Evolutionary conservation across 2,797 vertebrate species (phyloP).

Genomic region (Lacerta bilineata): DNA sequence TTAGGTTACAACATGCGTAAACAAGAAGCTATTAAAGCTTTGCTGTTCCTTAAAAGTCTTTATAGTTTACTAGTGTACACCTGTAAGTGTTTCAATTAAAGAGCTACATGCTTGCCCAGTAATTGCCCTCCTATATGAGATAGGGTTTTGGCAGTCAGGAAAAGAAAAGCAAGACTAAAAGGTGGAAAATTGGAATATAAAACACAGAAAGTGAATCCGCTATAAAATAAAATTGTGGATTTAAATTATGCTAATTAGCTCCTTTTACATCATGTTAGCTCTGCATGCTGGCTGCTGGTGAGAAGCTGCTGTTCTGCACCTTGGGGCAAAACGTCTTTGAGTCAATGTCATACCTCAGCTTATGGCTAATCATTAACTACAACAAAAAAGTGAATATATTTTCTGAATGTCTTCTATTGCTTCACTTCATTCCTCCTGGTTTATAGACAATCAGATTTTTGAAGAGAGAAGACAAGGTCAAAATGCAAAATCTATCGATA

Average conservation of each 20-base stretch:
- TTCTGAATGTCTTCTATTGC: conserved; percentile 19
- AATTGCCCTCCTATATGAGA: conserved; percentile 75
- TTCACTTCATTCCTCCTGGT: not conserved
- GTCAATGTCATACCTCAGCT: not conserved
- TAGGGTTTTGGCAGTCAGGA: conserved; percentile 61
- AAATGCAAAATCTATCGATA: conserved; percentile 11
- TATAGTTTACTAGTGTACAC: conserved; percentile 76
- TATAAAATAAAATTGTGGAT: conserved; percentile 69
- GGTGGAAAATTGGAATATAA: conserved; percentile 78
- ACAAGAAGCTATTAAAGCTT: conserved; percentile 77
- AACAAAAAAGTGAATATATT: not conserved
- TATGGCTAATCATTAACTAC: not conserved
- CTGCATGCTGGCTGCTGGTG: conserved; percentile 6
- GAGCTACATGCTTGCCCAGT: conserved; percentile 73
- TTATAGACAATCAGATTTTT: conserved; percentile 1
- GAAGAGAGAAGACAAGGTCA: not conserved
- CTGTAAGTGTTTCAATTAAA: conserved; percentile 83
- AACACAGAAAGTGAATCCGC: conserved; percentile 72
- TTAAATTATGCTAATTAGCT: conserved; percentile 78
- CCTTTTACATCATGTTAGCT: conserved; percentile 63
- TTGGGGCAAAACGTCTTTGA: conserved; percentile 12
- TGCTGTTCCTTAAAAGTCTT: conserved; percentile 79
- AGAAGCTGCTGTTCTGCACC: conserved; percentile 40
- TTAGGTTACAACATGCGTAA: conserved; percentile 75
- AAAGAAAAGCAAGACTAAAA: conserved; percentile 78